Base-by-base conservation (phyloP, 30 jellyfish, hydroid and myxozoan species). In the Aurelia coerulea region DNA sequence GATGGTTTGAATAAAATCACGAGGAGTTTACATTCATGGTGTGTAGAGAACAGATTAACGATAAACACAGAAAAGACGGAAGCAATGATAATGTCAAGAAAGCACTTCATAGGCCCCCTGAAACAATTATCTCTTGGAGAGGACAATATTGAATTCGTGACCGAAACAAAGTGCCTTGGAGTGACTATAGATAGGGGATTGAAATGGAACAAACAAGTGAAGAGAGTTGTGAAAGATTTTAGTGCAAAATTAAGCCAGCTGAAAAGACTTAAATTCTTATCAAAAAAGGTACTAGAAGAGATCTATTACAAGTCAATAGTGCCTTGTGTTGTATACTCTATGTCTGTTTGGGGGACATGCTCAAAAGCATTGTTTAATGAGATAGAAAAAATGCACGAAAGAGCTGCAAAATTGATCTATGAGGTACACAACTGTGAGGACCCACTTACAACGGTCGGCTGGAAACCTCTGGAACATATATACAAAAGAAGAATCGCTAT, bases 281-380 rank as follows among this genome's bases (percentile, higher is more conserved):
- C n/a, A n/a, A n/a, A n/a, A n/a, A n/a, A n/a, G n/a, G n/a, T n/a
- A n/a, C n/a, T n/a, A n/a, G n/a, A n/a, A n/a, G n/a, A n/a, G n/a
- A n/a, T 23, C 60, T 23, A 69, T 41, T 73, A 32, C 83, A 1
- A 49, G 68, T 49, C 69, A 51, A 51, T 73, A 51, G 69, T 73
- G 16, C 83, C 83, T 15, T 73, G 83, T 73, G 69, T 49, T 73
- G 68, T 73, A 17, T 39, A 73, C 2, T 15, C 83, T 1, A 23
- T 39, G 13, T 49, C 83, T 73, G 69, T 73, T 51, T 39, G 46
- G 83, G 83, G 83, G 16, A 73, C 83, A 8, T 73, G 83, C 83
- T 73, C 83, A 51, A 73, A 73, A 51, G 2, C 69, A 74, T 2
- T 59, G 50, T 54, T 74, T 52, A 74, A 50, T 35, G 85, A 50